Evolutionary conservation across 2,797 vertebrate species (phyloP), one percentile per base, ranked within the genome.

Genomic region (Amblyopsis hoosieri): DNA sequence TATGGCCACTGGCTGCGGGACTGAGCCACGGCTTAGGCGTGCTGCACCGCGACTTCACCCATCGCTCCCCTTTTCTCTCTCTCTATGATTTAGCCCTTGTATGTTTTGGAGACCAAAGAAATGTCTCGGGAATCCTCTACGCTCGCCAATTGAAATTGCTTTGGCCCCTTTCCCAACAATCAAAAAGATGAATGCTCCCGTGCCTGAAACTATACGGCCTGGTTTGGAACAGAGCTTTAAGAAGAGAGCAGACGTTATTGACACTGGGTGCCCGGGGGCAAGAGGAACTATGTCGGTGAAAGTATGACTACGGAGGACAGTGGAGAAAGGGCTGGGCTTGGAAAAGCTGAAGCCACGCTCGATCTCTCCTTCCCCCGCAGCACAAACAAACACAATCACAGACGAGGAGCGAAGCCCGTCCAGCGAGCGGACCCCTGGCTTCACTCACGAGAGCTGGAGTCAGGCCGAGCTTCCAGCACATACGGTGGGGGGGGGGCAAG

Each of bases 331-430:
- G 58, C 53, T 11, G 42, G 19, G 50, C 37, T n/a, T 19, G 14
- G 55, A n/a, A 45, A 86, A 87, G 78, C 82, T 66, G 66, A 87
- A 89, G 76, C 72, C 56, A 46, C 79, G 85, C 67, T 75, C 3
- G 23, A 29, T 29, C 53, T 79, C 66, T 48, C 79, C 73, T 76
- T 57, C 69, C 77, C 71, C 80, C 3, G 58, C 58, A 88, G 83
- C 74, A 87, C 87, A 92, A 91, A 90, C 84, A 91, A 91, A 89
- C 86, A 87, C 85, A 86, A 87, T 87, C 85, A 88, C 70, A 82
- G 78, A 75, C 66, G 37, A 80, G 71, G 74, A 82, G 67, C 76
- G 3, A 83, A 78, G 62, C 62, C 69, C 49, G 50, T 87, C 81
- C 86, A 88, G 79, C 85, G 81, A 78, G 79, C 72, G 84, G 82